Evolutionary conservation across 2,113 vertebrate species (phyloP).

Genomic region (Equus przewalskii): DNA sequence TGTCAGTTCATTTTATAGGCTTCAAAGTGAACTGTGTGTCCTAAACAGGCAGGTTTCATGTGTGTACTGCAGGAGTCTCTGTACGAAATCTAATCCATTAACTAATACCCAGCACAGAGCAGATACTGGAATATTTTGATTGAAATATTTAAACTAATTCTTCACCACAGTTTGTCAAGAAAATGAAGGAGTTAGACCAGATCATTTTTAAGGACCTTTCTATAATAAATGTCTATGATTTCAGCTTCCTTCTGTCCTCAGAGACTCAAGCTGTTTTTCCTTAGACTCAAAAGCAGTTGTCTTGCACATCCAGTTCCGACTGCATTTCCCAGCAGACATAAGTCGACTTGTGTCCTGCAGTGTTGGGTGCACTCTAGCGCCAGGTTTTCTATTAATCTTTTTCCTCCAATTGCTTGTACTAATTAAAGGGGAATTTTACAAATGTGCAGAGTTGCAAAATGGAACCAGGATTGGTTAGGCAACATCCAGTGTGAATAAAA

Average conservation of each 20-base stretch:
- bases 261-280: background rate
- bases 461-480: conserved; percentile 19
- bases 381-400: background rate
- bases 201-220: conserved; percentile 2
- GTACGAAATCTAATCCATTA: background rate
- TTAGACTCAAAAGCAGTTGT: background rate
- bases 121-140: conserved; percentile 25
- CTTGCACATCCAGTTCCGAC: background rate
- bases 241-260: conserved; percentile 19
- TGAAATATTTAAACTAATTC: conserved; percentile 30
- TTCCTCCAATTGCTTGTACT: conserved; percentile 13
- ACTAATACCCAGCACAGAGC: background rate
- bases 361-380: background rate
- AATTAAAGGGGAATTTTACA: conserved; percentile 27
- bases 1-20: conserved; percentile 16
- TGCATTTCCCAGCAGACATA: background rate
- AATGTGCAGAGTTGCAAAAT: conserved; percentile 1
- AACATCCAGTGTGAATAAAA: conserved; percentile 40
- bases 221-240: background rate
- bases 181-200: background rate
- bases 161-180: background rate
- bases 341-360: background rate
- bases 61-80: background rate
- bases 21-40: background rate
- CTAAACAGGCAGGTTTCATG: background rate